phyloP scores from a whole-genome alignment of 2,797 vertebrate genomes.

The Xiphophorus birchmanni region DNA sequence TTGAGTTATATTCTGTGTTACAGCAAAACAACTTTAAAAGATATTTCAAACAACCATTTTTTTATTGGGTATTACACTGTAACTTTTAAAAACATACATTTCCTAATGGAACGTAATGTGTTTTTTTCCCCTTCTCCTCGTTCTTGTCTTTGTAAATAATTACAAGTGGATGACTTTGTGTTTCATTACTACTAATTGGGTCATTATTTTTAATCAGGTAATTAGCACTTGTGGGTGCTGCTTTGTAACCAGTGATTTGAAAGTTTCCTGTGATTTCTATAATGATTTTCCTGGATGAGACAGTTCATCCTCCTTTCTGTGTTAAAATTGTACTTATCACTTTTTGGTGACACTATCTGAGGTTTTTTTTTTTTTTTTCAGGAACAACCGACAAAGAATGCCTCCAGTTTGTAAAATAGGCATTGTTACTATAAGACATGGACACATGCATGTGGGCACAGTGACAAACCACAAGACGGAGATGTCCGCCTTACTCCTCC shows the following conservation, averaged over 20 bases:
- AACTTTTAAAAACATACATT: background rate
- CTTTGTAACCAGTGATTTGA: background rate
- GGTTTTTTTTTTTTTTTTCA: background rate
- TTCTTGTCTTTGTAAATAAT: background rate
- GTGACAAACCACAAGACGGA: conserved; percentile 1
- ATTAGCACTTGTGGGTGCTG: background rate
- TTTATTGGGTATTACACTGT: background rate
- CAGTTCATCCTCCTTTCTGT: background rate
- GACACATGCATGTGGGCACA: background rate
- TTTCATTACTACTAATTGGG: background rate
- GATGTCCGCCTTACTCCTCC: background rate
- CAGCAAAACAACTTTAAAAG: background rate
- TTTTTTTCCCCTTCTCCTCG: background rate
- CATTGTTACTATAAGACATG: background rate
- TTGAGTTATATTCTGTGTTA: background rate
- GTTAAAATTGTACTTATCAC: background rate
- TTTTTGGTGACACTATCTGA: background rate
- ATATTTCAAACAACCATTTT: background rate
- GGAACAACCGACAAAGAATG: background rate
- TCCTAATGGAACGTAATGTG: background rate
- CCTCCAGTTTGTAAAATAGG: conserved; percentile 3
- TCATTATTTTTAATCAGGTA: background rate
- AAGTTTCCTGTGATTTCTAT: background rate
- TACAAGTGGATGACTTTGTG: background rate
- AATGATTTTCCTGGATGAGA: background rate